Percentiles rank a stretch among this genome's conserved stretches.
Evolutionary conservation across 2,888 invertebrate species (phyloP).

Genomic region (Spicauda simplicius): DNA sequence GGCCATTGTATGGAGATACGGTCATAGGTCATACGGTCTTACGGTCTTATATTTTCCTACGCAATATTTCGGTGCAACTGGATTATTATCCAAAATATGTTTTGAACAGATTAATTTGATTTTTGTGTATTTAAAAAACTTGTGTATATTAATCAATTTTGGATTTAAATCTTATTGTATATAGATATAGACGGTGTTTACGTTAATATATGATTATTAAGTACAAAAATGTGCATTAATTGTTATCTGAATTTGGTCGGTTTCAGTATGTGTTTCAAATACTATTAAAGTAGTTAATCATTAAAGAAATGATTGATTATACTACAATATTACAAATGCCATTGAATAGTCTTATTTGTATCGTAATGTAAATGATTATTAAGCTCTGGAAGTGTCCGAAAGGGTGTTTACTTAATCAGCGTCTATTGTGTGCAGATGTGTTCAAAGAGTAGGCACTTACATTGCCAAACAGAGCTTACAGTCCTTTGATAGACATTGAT

Average conservation of each 20-base stretch:
- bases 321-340: not conserved
- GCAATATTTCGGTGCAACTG: not conserved
- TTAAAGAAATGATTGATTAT: too few species aligned
- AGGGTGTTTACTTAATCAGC: constrained; percentile 32
- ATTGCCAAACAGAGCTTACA: not conserved
- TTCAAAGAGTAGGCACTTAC: constrained; percentile 45
- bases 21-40: too few species aligned
- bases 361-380: not conserved
- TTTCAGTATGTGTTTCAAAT: too few species aligned
- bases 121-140: too few species aligned
- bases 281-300: too few species aligned
- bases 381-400: constrained; percentile 11
- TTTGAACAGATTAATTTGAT: too few species aligned
- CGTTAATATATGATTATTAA: too few species aligned
- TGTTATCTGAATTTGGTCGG: too few species aligned
- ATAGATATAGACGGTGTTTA: too few species aligned
- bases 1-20: constrained; percentile 33
- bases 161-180: not conserved
- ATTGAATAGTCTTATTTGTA: too few species aligned
- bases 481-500: not conserved
- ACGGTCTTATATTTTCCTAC: not conserved
- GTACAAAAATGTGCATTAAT: too few species aligned
- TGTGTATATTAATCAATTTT: not conserved
- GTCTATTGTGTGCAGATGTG: constrained; percentile 68
- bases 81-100: too few species aligned